Percentiles rank a stretch among this genome's conserved stretches.
Conservation (phyloP, 2,888 invertebrate genomes). For the Sarcophaga rosellei region DNA sequence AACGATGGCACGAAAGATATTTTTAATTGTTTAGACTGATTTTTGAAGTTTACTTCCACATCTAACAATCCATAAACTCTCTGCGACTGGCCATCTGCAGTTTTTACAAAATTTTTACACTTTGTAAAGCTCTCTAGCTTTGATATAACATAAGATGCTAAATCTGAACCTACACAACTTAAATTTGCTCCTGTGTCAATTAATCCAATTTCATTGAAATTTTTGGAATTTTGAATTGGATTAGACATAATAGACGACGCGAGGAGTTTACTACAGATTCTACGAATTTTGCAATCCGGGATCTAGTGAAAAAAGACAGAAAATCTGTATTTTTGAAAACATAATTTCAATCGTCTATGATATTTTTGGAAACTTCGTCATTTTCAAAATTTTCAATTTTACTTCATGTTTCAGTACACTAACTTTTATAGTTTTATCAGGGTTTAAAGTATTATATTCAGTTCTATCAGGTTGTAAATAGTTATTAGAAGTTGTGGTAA, state of each 20-base stretch:
- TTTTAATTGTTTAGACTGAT: neutral
- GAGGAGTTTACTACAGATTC: too few relatives aligned
- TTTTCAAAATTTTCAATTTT: too few relatives aligned
- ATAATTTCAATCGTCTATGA: too few relatives aligned
- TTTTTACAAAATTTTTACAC: slow-evolving; percentile 14
- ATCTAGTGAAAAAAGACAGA: too few relatives aligned
- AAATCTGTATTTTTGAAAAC: too few relatives aligned
- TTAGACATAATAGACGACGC: too few relatives aligned
- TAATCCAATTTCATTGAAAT: neutral
- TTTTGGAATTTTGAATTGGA: too few relatives aligned
- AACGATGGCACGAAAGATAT: neutral
- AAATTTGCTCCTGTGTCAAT: slow-evolving; percentile 4
- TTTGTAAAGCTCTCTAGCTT: neutral
- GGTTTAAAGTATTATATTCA: neutral
- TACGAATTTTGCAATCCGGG: too few relatives aligned
- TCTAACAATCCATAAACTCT: neutral
- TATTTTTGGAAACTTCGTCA: too few relatives aligned
- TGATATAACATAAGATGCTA: neutral
- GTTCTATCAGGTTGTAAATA: neutral
- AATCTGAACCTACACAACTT: neutral
- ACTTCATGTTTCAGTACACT: too few relatives aligned
- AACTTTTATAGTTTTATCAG: too few relatives aligned
- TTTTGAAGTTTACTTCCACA: neutral
- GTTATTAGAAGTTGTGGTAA: neutral
- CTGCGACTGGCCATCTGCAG: slow-evolving; percentile 5